phyloP scores from a whole-genome alignment of 2,113 vertebrate genomes.

The Perca schrenkii region DNA sequence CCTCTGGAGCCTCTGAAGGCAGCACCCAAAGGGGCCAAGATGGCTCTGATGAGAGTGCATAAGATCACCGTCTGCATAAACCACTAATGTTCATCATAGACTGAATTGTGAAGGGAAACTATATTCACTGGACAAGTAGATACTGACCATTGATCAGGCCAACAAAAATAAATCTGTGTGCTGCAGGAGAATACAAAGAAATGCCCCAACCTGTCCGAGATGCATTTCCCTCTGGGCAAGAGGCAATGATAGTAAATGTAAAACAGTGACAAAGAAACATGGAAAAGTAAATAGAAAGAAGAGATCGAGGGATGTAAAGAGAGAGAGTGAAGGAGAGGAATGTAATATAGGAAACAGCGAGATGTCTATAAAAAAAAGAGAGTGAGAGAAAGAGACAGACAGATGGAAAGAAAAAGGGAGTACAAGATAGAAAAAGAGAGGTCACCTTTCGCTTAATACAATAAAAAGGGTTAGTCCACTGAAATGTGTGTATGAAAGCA shows the following conservation, averaged over 20 bases:
- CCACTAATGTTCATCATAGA: not conserved
- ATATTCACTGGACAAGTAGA: not conserved
- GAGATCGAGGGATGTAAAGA: not conserved
- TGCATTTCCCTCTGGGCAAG: conserved; percentile 8
- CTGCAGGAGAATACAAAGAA: not conserved
- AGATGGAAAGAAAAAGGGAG: not conserved
- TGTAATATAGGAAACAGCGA: not conserved
- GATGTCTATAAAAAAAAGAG: not conserved
- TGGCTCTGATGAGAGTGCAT: conserved; percentile 6
- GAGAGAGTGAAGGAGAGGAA: not conserved
- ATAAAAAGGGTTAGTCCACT: not conserved
- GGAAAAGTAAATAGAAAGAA: not conserved
- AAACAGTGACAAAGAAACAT: conserved; percentile 23
- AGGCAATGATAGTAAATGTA: conserved; percentile 42
- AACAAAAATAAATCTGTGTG: conserved; percentile 10
- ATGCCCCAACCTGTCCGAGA: not conserved
- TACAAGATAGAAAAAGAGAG: not conserved
- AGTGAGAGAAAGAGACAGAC: not conserved
- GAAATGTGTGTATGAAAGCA: not conserved
- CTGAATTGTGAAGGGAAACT: not conserved
- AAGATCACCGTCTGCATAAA: conserved; percentile 14
- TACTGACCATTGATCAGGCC: not conserved
- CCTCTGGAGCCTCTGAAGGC: conserved; percentile 16
- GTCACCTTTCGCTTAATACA: not conserved
- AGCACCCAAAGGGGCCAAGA: conserved; percentile 34